Percentiles rank a stretch among this genome's conserved stretches.
phyloP scores from a whole-genome alignment of 2,888 invertebrate genomes.

The Orchesellides sinensis region DNA sequence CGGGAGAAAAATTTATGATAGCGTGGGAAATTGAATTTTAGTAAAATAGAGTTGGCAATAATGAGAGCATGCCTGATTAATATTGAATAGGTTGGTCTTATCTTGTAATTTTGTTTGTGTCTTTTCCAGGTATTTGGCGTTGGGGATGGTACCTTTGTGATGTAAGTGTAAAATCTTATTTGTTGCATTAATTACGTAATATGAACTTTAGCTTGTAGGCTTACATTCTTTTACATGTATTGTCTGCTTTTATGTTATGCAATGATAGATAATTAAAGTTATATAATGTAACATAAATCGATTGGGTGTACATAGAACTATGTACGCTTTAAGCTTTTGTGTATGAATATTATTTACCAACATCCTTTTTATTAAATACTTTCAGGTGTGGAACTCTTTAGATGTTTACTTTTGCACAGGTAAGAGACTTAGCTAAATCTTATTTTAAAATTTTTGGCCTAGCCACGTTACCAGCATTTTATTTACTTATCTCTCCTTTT shows the following conservation, averaged over 20 bases:
- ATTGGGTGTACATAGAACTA: no score
- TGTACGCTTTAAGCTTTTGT: not conserved
- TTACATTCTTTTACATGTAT: not conserved
- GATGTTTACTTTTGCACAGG: conserved; percentile 94
- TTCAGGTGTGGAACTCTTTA: conserved; percentile 89
- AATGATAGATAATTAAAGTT: no score
- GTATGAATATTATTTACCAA: not conserved
- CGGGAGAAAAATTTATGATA: no score
- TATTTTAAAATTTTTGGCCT: not conserved
- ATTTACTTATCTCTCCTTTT: no score
- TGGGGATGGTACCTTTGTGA: conserved; percentile 95
- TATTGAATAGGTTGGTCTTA: no score
- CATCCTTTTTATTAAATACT: not conserved
- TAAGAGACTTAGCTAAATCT: conserved; percentile 24
- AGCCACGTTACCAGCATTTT: no score
- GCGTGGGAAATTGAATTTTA: no score
- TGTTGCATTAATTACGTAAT: not conserved
- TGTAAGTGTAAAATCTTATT: conserved; percentile 76
- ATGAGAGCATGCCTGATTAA: no score
- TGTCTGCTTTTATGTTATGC: no score
- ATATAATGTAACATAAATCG: no score
- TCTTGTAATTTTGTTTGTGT: conserved; percentile 26
- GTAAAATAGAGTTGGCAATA: no score
- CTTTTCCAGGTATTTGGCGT: conserved; percentile 84
- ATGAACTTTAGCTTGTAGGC: no score